Percentiles rank a stretch among this genome's conserved stretches.
phyloP scores from a whole-genome alignment of 1,140 invertebrate species.

The Drosophila virilis region DNA sequence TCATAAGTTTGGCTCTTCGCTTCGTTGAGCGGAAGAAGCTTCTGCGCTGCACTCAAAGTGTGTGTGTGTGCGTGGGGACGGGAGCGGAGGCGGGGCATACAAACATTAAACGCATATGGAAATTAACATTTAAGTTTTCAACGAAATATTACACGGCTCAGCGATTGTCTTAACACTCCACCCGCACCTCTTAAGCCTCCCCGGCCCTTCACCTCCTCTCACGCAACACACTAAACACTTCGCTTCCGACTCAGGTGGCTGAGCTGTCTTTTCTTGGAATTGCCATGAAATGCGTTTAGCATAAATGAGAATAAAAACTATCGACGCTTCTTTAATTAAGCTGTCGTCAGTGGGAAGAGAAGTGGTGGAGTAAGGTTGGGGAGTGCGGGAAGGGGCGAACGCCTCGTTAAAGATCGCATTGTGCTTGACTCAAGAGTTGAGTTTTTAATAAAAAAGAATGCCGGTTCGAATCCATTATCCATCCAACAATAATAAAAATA shows the following conservation, averaged over 20 bases:
- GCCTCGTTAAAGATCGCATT: too few relatives aligned
- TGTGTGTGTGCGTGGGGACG: background rate
- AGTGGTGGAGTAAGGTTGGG: background rate
- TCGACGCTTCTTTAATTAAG: constrained; percentile 66
- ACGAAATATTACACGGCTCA: constrained; percentile 48
- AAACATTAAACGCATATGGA: constrained; percentile 39
- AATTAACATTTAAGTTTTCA: constrained; percentile 40
- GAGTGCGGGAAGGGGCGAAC: too few relatives aligned
- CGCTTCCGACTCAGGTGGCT: constrained; percentile 14
- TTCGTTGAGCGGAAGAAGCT: constrained; percentile 41
- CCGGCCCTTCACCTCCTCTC: background rate
- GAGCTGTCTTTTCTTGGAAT: constrained; percentile 55
- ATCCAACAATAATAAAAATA: too few relatives aligned
- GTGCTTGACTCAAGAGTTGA: too few relatives aligned
- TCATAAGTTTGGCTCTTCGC: constrained; percentile 17
- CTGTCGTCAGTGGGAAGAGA: constrained; percentile 24
- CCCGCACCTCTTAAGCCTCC: background rate
- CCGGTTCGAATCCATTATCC: too few relatives aligned
- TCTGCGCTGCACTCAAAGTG: background rate
- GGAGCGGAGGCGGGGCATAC: background rate
- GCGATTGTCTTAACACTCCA: constrained; percentile 26
- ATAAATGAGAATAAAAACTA: constrained; percentile 39
- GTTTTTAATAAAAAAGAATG: too few relatives aligned
- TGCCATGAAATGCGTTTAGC: constrained; percentile 37
- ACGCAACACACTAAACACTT: too few relatives aligned